Evolutionary conservation across 2,888 invertebrate species (phyloP), one percentile per base, ranked within the genome.

Genomic region (Tridacna gigas): DNA sequence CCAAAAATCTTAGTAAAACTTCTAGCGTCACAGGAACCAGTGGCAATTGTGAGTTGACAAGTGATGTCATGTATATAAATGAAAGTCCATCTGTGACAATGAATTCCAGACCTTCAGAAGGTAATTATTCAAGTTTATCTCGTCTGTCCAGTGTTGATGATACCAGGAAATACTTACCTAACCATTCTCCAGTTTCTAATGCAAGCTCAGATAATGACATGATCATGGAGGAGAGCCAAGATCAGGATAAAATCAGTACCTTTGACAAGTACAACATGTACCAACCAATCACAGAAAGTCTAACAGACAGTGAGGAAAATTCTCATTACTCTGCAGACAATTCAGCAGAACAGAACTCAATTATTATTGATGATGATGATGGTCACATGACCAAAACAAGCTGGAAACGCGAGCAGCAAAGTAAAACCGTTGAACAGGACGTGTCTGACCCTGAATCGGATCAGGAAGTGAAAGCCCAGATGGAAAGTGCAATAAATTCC

Each of bases 401-500:
- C 48, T 63, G 56, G 73, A 61, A 65, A 25, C n/a, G 65, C 13
- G 18, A 22, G 5, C 2, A 48, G 26, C 13, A 56, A 26, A 69
- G 51, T 51, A 73, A n/a, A 13, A 25, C 28, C 5, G 61, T 61
- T 22, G 56, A 63, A 20, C 71, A 73, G 25, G 47, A 37, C 26
- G 83, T 84, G n/a, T 83, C 84, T 25, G 81, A 78, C 26, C 74
- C 67, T 13, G 90, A 88, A 61, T 80, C 89, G 1, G 86, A 88
- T 60, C 78, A 80, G 20, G 84, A 86, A 67, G 87, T 86, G 3
- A 91, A 91, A 79, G 90, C 90, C 74, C 91, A 97, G 94, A 97
- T 97, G 85, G 97, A 97, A 94, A 97, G 96, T 92, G 97, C 97
- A 86, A 97, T 97, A 91, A 97, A 97, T 94, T 97, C 97, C 93